phyloP scores from a whole-genome alignment of 2,888 invertebrate genomes.

The Lasioglossum vierecki region DNA sequence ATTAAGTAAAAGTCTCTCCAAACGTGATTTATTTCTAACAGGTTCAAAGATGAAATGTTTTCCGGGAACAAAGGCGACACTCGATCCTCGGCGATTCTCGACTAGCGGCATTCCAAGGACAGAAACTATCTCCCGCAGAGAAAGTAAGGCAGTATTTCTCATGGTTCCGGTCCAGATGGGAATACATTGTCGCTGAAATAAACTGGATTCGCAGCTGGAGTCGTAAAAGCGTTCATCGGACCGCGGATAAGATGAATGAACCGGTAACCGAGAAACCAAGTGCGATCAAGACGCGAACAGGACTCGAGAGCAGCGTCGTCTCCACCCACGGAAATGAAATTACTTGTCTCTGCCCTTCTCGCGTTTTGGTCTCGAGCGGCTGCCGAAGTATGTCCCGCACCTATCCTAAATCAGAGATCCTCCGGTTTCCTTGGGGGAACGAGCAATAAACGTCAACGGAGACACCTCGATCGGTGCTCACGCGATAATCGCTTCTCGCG shows the following conservation, averaged over 20 bases:
- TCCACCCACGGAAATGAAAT: conserved; percentile 13
- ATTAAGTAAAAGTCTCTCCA: no score
- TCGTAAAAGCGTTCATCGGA: conserved; percentile 35
- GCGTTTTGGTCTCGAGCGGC: neutral
- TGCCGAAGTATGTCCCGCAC: neutral
- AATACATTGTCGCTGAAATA: conserved; percentile 43
- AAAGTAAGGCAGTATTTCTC: conserved; percentile 29
- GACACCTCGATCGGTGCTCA: conserved; percentile 19
- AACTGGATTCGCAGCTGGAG: conserved; percentile 5
- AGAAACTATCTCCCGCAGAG: conserved; percentile 11
- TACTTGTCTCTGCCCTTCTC: neutral
- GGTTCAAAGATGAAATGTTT: neutral
- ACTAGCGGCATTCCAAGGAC: neutral
- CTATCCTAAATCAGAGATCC: neutral
- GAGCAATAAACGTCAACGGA: neutral
- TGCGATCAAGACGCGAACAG: conserved; percentile 8
- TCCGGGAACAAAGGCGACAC: neutral
- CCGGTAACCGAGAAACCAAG: conserved; percentile 23
- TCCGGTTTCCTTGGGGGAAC: neutral
- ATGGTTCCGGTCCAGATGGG: conserved; percentile 28
- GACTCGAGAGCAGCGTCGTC: neutral
- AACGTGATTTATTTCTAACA: no score
- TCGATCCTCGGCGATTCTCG: neutral
- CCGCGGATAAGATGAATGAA: conserved; percentile 33
- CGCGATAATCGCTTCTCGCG: conserved; percentile 53